Evolutionary conservation across 2,113 vertebrate genomes (phyloP).

Genomic region (Phodopus roborovskii): DNA sequence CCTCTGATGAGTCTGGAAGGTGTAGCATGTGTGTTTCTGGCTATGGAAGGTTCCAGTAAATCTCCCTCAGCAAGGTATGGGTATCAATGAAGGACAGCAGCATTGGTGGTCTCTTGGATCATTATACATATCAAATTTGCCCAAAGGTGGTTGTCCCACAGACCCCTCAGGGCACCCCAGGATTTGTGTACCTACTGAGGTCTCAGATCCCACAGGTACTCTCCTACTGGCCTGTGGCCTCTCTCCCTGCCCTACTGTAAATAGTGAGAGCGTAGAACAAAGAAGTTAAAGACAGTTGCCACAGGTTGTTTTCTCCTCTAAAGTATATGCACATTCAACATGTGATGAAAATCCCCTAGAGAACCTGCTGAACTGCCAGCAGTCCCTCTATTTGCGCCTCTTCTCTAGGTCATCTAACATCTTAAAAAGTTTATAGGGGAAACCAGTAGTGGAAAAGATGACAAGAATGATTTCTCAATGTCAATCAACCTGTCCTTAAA

Average conservation of each 20-base stretch:
- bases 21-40: neutral
- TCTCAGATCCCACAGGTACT: neutral
- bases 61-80: neutral
- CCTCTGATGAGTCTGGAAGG: neutral
- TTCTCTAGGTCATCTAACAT: neutral
- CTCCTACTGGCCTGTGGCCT: neutral
- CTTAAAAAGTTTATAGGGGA: neutral
- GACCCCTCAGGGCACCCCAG: neutral
- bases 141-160: neutral
- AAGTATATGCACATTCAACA: neutral
- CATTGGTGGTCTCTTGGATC: rapidly evolving
- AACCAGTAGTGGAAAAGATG: neutral
- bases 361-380: rapidly evolving
- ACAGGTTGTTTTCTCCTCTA: neutral
- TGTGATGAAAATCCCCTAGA: neutral
- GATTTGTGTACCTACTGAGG: neutral
- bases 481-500: neutral
- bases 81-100: neutral
- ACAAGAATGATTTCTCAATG: neutral
- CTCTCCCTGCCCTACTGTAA: neutral
- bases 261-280: neutral
- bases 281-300: neutral
- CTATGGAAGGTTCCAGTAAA: neutral
- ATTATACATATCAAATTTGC: neutral
- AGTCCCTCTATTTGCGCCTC: neutral